Base-by-base conservation (phyloP, 2,797 vertebrate genomes). In the Spea hammondii region DNA sequence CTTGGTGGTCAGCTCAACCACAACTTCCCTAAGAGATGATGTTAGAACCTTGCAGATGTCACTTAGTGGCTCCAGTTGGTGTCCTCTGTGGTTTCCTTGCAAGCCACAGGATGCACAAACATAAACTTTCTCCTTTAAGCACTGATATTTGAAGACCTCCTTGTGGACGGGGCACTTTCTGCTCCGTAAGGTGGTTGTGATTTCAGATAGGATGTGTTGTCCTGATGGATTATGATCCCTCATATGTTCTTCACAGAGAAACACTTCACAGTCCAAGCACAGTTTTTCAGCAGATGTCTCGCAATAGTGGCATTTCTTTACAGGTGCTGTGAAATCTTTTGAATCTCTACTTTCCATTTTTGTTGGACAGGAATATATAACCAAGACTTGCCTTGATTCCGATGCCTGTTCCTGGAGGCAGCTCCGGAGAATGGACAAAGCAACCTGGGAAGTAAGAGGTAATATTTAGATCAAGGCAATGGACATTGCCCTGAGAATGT, bases 81-180 rank as follows among this genome's bases (percentile, higher is more conserved):
- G 70, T 48, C 44, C 32, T 59, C n/a, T 59, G 12, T 72, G 70
- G 44, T 57, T 45, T 5, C 70, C 70, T 3, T 46, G 11, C 13
- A 72, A 13, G 13, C 49, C 69, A 10, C 70, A 72, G 44, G 54
- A 60, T 47, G 51, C 70, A 45, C 70, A 72, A 13, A 72, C 46
- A 44, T 4, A 9, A 45, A 72, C 13, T 5, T 44, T 45, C 3
- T 72, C 70, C 12, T 46, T 45, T 4, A 5, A 57, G 12, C 70
- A 72, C 5, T 57, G 8, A n/a, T 57, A 71, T n/a, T 45, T 71
- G 5, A 71, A 12, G 53, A 71, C 8, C 17, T 55, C 51, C 17
- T 71, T 9, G 69, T 71, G 69, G 6, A 46, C 3, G 11, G 44
- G 17, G n/a, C 69, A 59, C 12, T 59, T 72, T 14, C 70, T 57